phyloP scores from a whole-genome alignment of 2,797 vertebrate species.

The Peromyscus attwateri region DNA sequence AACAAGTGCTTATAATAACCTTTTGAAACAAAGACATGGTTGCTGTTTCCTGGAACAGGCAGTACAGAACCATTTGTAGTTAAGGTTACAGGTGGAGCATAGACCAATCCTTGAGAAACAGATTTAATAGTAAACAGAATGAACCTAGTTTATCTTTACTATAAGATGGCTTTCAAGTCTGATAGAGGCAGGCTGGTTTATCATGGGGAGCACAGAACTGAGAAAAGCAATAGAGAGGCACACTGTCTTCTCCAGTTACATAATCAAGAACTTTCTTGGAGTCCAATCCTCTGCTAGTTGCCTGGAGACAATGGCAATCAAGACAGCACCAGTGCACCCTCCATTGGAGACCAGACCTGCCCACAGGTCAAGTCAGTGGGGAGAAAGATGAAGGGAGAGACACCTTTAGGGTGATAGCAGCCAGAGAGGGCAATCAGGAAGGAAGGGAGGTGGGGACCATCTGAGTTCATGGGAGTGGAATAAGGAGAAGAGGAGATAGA shows the following conservation, averaged over 20 bases:
- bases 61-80: background rate
- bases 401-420: background rate
- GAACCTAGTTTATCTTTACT: background rate
- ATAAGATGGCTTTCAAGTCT: background rate
- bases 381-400: background rate
- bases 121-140: background rate
- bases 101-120: background rate
- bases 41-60: background rate
- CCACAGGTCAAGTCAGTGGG: background rate
- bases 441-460: background rate
- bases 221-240: background rate
- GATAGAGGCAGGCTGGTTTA: background rate
- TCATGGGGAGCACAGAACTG: background rate
- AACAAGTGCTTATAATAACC: background rate
- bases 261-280: background rate
- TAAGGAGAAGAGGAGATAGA: background rate
- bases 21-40: background rate
- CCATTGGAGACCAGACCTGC: background rate
- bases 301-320: background rate
- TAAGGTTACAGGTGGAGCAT: background rate
- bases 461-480: fast-evolving
- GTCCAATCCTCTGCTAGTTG: background rate
- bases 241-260: too few relatives aligned
- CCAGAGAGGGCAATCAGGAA: background rate
- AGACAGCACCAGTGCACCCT: background rate